phyloP scores from a whole-genome alignment of 2,113 vertebrate species.

The Neolamprologus fasciatus region DNA sequence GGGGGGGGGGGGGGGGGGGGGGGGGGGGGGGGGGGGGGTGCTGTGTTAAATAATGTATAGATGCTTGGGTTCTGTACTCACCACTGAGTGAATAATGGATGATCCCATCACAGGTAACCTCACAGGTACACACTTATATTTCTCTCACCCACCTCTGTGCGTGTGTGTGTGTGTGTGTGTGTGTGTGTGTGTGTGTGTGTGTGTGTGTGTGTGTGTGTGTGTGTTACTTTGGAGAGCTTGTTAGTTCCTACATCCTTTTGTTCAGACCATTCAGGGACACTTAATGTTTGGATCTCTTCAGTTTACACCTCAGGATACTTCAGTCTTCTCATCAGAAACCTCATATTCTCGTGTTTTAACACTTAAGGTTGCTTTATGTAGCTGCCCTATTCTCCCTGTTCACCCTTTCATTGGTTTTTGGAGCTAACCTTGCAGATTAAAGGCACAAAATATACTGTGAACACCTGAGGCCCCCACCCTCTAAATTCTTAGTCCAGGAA shows the following conservation, averaged over 20 bases:
- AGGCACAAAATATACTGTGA: neutral
- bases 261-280: neutral
- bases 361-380: neutral
- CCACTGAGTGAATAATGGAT: slow-evolving; percentile 71
- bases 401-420: neutral
- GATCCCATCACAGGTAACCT: slow-evolving; percentile 70
- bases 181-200: neutral
- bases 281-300: neutral
- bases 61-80: slow-evolving; percentile 65
- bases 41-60: slow-evolving; percentile 68
- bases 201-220: neutral
- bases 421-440: neutral
- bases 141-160: slow-evolving; percentile 25
- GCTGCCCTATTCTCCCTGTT: neutral
- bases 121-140: slow-evolving; percentile 58
- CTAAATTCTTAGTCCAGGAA: neutral
- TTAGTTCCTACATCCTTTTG: neutral
- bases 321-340: neutral
- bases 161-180: neutral
- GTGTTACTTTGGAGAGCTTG: neutral
- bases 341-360: neutral
- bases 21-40: neutral
- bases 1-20: neutral
- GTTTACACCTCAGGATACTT: neutral
- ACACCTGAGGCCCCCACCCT: neutral